A percentile compares a stretch with the other conserved stretches of the same genome.
phyloP scores from a whole-genome alignment of 2,113 vertebrate genomes.

The Callaeas wilsoni region DNA sequence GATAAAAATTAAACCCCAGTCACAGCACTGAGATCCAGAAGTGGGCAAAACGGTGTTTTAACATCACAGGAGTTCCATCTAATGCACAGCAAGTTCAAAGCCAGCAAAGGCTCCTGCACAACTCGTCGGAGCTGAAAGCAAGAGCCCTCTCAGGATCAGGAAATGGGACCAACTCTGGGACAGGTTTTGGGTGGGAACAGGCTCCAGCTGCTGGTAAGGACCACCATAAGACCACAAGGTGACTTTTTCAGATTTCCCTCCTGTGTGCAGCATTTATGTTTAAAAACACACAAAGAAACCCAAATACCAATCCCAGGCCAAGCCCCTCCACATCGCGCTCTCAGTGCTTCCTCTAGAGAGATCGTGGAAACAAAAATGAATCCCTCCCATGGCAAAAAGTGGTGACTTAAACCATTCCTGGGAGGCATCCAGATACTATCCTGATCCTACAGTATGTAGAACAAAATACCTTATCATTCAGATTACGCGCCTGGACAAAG shows the following conservation, averaged over 20 bases:
- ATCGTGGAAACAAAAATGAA: neutral
- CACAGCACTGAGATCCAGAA: neutral
- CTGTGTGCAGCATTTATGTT: neutral
- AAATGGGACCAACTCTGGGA: neutral
- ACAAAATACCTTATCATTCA: constrained; percentile 38
- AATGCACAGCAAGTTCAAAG: neutral
- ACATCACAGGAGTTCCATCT: neutral
- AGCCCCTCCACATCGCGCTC: neutral
- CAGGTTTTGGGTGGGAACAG: neutral
- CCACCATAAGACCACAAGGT: neutral
- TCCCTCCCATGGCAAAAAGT: neutral
- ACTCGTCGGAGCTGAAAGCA: rapidly evolving
- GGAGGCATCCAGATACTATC: neutral
- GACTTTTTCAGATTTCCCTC: neutral
- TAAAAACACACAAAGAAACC: neutral
- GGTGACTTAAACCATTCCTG: neutral
- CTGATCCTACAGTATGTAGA: neutral
- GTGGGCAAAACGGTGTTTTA: neutral
- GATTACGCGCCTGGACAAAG: constrained; percentile 3
- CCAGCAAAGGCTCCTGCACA: neutral
- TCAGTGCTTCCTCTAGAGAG: neutral
- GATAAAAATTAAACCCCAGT: neutral
- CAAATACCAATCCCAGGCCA: neutral
- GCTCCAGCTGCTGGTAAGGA: neutral
- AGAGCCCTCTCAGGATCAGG: neutral